phyloP scores from a whole-genome alignment of 2,797 vertebrate species.

The Pangasius mekongensis region DNA sequence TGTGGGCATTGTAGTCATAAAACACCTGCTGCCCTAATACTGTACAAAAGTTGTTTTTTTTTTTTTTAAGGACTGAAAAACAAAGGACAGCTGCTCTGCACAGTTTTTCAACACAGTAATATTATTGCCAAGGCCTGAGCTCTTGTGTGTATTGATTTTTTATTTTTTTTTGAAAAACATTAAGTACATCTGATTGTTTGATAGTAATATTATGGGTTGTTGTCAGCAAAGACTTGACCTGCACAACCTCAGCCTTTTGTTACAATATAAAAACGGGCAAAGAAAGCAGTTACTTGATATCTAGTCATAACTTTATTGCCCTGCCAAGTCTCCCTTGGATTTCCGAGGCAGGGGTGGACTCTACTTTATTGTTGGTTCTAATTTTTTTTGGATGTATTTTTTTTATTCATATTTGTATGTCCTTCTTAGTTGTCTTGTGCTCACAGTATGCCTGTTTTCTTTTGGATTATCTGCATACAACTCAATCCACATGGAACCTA shows the following conservation, averaged over 20 bases:
- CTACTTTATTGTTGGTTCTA: not conserved
- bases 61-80: constrained; percentile 5
- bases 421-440: not conserved
- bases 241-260: constrained; percentile 17
- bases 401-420: not conserved
- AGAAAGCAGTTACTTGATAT: constrained; percentile 23
- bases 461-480: not conserved
- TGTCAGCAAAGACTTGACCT: constrained; percentile 28
- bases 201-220: constrained; percentile 18
- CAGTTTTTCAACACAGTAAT: constrained; percentile 15
- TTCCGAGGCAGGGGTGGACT: not conserved
- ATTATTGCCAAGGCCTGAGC: constrained; percentile 6
- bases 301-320: constrained; percentile 17
- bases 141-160: constrained; percentile 31
- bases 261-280: constrained; percentile 20
- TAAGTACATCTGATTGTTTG: constrained; percentile 34
- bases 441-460: not conserved
- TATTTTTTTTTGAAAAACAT: not conserved
- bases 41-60: not conserved
- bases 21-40: constrained; percentile 24
- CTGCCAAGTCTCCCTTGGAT: constrained; percentile 20
- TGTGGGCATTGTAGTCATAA: constrained; percentile 28
- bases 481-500: not conserved
- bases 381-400: not conserved
- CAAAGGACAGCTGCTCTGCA: constrained; percentile 12